Evolutionary conservation across 1,140 invertebrate species (phyloP), one percentile per base, ranked within the genome.

Genomic region (Neodiprion lecontei): DNA sequence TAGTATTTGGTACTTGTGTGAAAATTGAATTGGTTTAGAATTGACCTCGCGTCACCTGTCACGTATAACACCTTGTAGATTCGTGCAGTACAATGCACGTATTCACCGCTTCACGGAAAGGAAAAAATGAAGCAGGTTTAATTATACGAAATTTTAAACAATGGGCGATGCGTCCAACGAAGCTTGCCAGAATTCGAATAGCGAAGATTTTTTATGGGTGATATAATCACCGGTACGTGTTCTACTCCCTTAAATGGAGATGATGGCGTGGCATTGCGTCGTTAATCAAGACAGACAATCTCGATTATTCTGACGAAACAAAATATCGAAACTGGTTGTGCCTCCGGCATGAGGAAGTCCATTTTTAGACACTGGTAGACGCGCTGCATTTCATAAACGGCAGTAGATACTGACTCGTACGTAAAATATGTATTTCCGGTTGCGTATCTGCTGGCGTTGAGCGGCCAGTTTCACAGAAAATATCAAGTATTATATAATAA

Each of bases 281-380:
- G n/a, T 61, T 61, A 61, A 61, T 61, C 53, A 61, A 61, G 53
- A 61, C 9, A 61, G 53, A 61, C 53, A 61, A 61, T 61, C 53
- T 61, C n/a, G 53, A 61, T 61, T 61, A 61, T 61, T 61, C 53
- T 61, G 53, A 61, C 53, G 53, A 61, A 61, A 61, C 53, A 17
- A 61, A 17, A 61, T 61, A 61, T 17, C 53, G 53, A 61, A 61
- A 14, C 3, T 17, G 53, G 53, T 61, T 17, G n/a, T 61, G 53
- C 53, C 11, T 61, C 11, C 9, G 11, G 9, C 11, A 8, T 9
- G 53, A 61, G 28, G 28, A 61, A 61, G 53, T 9, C 53, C n/a
- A 61, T 61, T 61, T 61, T 14, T 9, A 61, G 53, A 12, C 53
- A 17, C 53, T 5, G n/a, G 53, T 17, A 61, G 11, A 61, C 53